Evolutionary conservation across 2,888 invertebrate species (phyloP), one percentile per base, ranked within the genome.

Genomic region (Suillia variegata): DNA sequence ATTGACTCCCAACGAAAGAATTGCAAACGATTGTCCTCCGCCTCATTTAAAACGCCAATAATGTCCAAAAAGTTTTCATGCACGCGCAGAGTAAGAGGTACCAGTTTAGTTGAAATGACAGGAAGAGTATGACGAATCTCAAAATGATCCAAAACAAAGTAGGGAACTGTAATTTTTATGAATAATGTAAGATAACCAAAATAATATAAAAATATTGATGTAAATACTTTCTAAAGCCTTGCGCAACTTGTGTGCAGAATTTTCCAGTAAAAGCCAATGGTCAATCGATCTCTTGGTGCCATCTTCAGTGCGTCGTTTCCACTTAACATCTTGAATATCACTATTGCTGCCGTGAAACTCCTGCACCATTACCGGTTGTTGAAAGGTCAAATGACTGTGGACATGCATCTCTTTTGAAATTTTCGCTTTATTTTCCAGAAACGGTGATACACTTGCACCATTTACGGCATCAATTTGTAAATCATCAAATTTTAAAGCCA

Each of bases 391-490:
- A 59, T 73, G 64, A 12, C 74, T 71, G 17, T 66, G 65, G 0
- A 78, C 68, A 57, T 69, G 66, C 1, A 70, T 33, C 4, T n/a
- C 26, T 38, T 10, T 13, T 38, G 38, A 26, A 10, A 26, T 5
- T 5, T 26, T 26, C 10, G 26, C 26, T 26, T 26, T 26, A 26
- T 5, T 26, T 26, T 5, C 38, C 38, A 38, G n/a, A 38, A 38
- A 38, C n/a, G 6, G 3, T n/a, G 6, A 8, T 13, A 38, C 38
- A 56, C 15, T 0, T 62, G 21, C 2, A 73, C 75, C 76, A 62
- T 80, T 77, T 33, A 84, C 76, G 61, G 73, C 71, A 2, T 75
- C 64, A 0, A 38, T 66, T 56, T 71, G 63, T 1, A 81, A 61
- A 53, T 76, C 63, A 18, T 75, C 70, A 54, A 81, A 70, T 26